Conservation (phyloP, 1,140 invertebrate species). For the Ceratina japonica region DNA sequence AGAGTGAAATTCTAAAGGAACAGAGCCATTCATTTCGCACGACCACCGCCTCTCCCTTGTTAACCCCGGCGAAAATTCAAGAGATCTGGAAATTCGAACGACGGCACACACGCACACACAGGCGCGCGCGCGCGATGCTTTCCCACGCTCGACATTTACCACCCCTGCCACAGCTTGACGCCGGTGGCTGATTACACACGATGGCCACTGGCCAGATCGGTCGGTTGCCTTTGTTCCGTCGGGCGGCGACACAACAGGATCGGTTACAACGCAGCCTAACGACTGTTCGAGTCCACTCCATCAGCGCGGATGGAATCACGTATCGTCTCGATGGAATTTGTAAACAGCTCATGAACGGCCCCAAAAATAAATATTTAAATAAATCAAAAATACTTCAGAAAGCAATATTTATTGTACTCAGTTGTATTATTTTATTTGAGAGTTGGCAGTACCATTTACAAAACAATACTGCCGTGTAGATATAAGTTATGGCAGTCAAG, state of each 20-base stretch:
- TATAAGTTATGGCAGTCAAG: too few species aligned
- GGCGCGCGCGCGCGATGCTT: background rate
- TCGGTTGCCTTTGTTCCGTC: conserved; percentile 67
- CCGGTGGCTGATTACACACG: conserved; percentile 63
- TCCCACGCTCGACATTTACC: conserved; percentile 25
- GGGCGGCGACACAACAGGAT: conserved; percentile 39
- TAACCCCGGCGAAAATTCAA: conserved; percentile 5
- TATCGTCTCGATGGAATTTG: conserved; percentile 23
- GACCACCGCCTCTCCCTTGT: background rate
- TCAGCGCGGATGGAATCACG: conserved; percentile 9
- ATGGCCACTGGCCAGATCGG: conserved; percentile 57
- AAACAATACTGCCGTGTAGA: too few species aligned
- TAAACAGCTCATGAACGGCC: background rate
- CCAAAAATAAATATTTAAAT: too few species aligned
- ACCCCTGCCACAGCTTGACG: conserved; percentile 43
- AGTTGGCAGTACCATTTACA: too few species aligned
- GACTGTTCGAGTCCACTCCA: conserved; percentile 21
- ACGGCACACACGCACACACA: background rate
- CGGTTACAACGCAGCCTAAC: conserved; percentile 24
- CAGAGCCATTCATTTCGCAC: background rate
- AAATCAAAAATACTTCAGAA: too few species aligned
- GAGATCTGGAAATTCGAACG: conserved; percentile 19
- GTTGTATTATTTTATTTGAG: too few species aligned
- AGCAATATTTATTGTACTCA: too few species aligned
- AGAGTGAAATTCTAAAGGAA: background rate